phyloP scores from a whole-genome alignment of 2,888 invertebrate genomes.

The Unio pictorum region DNA sequence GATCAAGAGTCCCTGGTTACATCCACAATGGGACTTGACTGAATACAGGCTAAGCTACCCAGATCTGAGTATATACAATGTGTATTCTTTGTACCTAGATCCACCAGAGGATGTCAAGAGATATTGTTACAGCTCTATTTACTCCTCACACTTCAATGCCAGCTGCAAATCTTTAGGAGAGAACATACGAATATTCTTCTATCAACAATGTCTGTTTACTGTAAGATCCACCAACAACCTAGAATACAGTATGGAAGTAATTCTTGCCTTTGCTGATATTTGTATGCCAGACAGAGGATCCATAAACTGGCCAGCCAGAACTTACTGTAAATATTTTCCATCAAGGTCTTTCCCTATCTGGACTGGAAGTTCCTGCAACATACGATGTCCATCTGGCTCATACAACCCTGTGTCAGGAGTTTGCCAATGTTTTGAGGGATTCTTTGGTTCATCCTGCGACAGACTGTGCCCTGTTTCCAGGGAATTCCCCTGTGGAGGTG shows the following conservation, averaged over 20 bases:
- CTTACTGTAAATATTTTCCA: slow-evolving; percentile 22
- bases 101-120: not conserved
- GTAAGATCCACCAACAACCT: not conserved
- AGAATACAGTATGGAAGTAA: slow-evolving; percentile 18
- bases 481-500: slow-evolving; percentile 41
- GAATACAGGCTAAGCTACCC: slow-evolving; percentile 28
- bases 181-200: slow-evolving; percentile 6
- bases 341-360: slow-evolving; percentile 26
- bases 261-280: slow-evolving; percentile 17
- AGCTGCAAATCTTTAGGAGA: slow-evolving; percentile 18
- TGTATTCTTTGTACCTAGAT: too few relatives aligned
- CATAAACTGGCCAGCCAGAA: slow-evolving; percentile 20
- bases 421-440: slow-evolving; percentile 45
- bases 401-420: slow-evolving; percentile 6
- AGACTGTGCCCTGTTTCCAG: slow-evolving; percentile 29
- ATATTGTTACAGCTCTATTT: slow-evolving; percentile 6
- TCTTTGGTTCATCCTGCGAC: slow-evolving; percentile 41
- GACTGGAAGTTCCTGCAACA: slow-evolving; percentile 30
- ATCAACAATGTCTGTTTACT: slow-evolving; percentile 24
- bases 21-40: slow-evolving; percentile 32
- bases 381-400: slow-evolving; percentile 29
- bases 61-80: not conserved
- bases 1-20: slow-evolving; percentile 29
- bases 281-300: slow-evolving; percentile 3
- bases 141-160: slow-evolving; percentile 13